A percentile compares a stretch with the other conserved stretches of the same genome.
Conservation (phyloP, 92 coral and sea anemone genomes). For the Epizoanthus ramosus region DNA sequence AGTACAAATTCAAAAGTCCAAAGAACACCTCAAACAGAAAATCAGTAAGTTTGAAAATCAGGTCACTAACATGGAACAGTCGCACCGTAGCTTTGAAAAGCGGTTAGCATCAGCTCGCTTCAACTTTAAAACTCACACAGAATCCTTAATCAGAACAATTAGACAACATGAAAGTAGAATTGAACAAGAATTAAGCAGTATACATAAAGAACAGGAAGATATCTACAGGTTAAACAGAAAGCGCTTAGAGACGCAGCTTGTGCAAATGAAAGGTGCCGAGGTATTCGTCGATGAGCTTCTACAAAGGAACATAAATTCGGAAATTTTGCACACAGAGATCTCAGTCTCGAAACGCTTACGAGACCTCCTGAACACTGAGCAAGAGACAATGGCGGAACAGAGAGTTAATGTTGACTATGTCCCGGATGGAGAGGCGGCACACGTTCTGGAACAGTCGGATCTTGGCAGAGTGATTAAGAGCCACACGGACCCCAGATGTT, state of each 20-base stretch:
- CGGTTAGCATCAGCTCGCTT: constrained; percentile 36
- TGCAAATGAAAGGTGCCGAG: constrained; percentile 65
- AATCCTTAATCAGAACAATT: constrained; percentile 53
- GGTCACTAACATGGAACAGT: constrained; percentile 1
- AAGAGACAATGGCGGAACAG: constrained; percentile 28
- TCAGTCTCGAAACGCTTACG: constrained; percentile 56
- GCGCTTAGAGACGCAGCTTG: constrained; percentile 55
- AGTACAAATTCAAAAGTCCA: constrained; percentile 50
- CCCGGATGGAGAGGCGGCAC: constrained; percentile 57
- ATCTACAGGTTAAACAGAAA: constrained; percentile 49
- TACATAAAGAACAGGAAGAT: constrained; percentile 68
- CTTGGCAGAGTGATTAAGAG: constrained; percentile 68
- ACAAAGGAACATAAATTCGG: constrained; percentile 69
- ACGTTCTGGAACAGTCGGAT: constrained; percentile 57
- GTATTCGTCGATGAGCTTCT: constrained; percentile 62
- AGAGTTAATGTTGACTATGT: constrained; percentile 68
- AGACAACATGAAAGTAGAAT: constrained; percentile 71
- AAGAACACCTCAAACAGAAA: constrained; percentile 60
- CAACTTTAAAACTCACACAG: constrained; percentile 41
- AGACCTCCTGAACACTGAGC: constrained; percentile 49
- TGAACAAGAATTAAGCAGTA: constrained; percentile 60
- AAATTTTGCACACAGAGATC: constrained; percentile 66
- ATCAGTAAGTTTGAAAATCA: constrained; percentile 33
- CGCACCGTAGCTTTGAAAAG: not conserved
- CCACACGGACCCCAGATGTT: constrained; percentile 67